Evolutionary conservation across 2,888 invertebrate species (phyloP).

Genomic region (Rhagophthalmus giganteus): DNA sequence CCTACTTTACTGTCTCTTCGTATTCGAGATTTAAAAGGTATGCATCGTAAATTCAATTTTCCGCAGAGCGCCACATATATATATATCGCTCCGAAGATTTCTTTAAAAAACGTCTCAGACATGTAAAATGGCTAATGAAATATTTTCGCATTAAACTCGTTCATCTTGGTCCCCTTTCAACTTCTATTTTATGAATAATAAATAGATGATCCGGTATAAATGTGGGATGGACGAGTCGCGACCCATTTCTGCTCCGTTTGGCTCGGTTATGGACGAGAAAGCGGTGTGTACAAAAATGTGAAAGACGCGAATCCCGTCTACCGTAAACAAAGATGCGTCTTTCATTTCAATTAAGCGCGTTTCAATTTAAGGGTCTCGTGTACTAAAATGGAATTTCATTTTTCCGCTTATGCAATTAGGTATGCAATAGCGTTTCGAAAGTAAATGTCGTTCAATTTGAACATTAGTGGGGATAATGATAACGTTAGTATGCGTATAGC

Average conservation of each 20-base stretch:
- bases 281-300: slow-evolving; percentile 19
- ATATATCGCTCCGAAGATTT: not conserved
- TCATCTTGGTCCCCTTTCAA: slow-evolving; percentile 30
- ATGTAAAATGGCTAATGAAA: slow-evolving; percentile 10
- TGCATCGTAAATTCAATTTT: slow-evolving; percentile 8
- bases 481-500: too few species aligned
- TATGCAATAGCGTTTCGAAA: too few species aligned
- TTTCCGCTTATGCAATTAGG: too few species aligned
- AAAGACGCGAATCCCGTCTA: slow-evolving; percentile 7
- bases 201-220: slow-evolving; percentile 34
- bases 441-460: too few species aligned
- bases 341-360: too few species aligned
- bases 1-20: slow-evolving; percentile 14
- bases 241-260: slow-evolving; percentile 32
- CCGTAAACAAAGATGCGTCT: slow-evolving; percentile 15
- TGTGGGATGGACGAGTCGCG: slow-evolving; percentile 26
- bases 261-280: slow-evolving; percentile 29
- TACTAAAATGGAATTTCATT: too few species aligned
- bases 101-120: not conserved
- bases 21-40: slow-evolving; percentile 7
- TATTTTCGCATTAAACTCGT: slow-evolving; percentile 20
- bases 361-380: slow-evolving; percentile 13
- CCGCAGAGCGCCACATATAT: slow-evolving; percentile 2
- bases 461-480: too few species aligned
- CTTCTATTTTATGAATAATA: slow-evolving; percentile 33